Evolutionary conservation across 2,888 invertebrate species (phyloP).

Genomic region (Rhopalosiphum nymphaeae): DNA sequence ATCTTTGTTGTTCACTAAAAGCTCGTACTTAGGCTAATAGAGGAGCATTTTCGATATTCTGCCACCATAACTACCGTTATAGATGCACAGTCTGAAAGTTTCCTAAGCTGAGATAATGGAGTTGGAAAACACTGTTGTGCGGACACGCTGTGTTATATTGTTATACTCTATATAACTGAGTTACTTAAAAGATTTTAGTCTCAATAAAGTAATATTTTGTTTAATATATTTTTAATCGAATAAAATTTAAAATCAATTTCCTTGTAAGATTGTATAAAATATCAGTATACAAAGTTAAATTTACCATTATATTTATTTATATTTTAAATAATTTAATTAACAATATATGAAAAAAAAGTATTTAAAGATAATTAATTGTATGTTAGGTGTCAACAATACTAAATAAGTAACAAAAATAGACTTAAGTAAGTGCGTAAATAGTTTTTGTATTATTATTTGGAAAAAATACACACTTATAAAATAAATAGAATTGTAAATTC

Average conservation of each 20-base stretch:
- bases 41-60: conserved; percentile 25
- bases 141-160: conserved; percentile 6
- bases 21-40: conserved; percentile 42
- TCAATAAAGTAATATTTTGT: neutral
- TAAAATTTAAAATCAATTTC: neutral
- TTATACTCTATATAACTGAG: neutral
- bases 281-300: neutral
- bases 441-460: neutral
- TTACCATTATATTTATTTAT: neutral
- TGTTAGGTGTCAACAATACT: neutral
- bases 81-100: conserved; percentile 40
- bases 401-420: neutral
- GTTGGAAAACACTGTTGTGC: conserved; percentile 41
- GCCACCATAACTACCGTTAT: neutral
- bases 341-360: neutral
- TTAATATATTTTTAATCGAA: neutral
- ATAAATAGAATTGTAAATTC: neutral
- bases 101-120: conserved; percentile 47
- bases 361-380: neutral
- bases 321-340: neutral
- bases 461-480: neutral
- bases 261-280: neutral
- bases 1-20: conserved; percentile 50
- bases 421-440: neutral
- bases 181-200: neutral